phyloP scores from a whole-genome alignment of 2,888 invertebrate species.

The Epiblema foenella region DNA sequence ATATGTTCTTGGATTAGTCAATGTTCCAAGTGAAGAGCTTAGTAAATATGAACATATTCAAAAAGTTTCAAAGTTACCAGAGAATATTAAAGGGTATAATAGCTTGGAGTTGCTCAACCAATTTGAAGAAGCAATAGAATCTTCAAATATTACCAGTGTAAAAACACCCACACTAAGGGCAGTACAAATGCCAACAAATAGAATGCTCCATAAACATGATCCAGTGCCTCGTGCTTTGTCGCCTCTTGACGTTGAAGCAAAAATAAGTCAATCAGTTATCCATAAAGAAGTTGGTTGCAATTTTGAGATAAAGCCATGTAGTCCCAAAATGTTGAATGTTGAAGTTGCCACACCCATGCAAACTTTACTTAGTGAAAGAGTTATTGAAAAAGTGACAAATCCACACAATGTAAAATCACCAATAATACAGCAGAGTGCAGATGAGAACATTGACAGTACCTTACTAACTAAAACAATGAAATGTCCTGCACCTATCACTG shows the following conservation, averaged over 20 bases:
- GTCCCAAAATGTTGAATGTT: slow-evolving; percentile 80
- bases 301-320: slow-evolving; percentile 82
- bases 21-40: slow-evolving; percentile 79
- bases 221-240: slow-evolving; percentile 69
- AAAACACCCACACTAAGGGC: slow-evolving; percentile 56
- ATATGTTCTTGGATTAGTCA: slow-evolving; percentile 78
- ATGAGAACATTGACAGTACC: slow-evolving; percentile 53
- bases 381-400: slow-evolving; percentile 78
- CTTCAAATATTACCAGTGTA: slow-evolving; percentile 62
- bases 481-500: slow-evolving; percentile 40
- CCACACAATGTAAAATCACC: slow-evolving; percentile 64
- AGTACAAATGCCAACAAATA: slow-evolving; percentile 54
- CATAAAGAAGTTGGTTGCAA: slow-evolving; percentile 83
- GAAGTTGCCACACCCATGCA: slow-evolving; percentile 74
- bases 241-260: slow-evolving; percentile 81
- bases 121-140: slow-evolving; percentile 79
- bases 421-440: slow-evolving; percentile 51
- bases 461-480: slow-evolving; percentile 24
- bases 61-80: slow-evolving; percentile 80
- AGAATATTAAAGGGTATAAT: slow-evolving; percentile 81
- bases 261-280: slow-evolving; percentile 83
- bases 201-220: slow-evolving; percentile 50
- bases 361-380: slow-evolving; percentile 70
- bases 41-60: slow-evolving; percentile 82
- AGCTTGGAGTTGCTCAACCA: slow-evolving; percentile 77